phyloP scores from a whole-genome alignment of 1,140 invertebrate genomes.

The Phymastichus coffea region DNA sequence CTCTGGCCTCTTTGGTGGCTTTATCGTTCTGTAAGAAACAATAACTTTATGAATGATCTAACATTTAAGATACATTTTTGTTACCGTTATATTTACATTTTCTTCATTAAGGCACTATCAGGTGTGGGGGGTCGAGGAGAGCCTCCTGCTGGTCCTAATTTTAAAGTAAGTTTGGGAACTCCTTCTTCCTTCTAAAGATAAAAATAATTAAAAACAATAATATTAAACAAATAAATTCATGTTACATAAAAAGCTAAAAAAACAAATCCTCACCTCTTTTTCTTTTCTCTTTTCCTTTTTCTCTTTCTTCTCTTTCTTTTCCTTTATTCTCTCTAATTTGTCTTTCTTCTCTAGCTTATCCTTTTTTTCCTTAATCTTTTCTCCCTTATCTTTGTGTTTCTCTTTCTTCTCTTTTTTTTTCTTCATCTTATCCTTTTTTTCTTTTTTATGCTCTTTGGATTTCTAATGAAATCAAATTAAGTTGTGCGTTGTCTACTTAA shows the following conservation, averaged over 20 bases:
- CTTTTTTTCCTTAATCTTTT: conserved; percentile 65
- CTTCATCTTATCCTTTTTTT: conserved; percentile 71
- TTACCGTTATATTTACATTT: conserved; percentile 65
- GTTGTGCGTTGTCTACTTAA: not conserved
- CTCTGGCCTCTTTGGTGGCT: conserved; percentile 67
- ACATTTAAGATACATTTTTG: too few species aligned
- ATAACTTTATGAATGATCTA: too few species aligned
- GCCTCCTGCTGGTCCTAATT: conserved; percentile 62
- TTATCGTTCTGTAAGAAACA: conserved; percentile 63
- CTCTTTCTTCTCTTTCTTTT: conserved; percentile 59
- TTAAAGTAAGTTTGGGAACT: conserved; percentile 79
- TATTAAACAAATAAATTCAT: not conserved
- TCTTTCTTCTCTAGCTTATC: conserved; percentile 59
- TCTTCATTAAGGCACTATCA: conserved; percentile 60
- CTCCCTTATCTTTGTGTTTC: conserved; percentile 64
- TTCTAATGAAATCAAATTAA: conserved; percentile 53
- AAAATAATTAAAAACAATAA: conserved; percentile 18
- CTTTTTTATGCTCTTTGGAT: conserved; percentile 69
- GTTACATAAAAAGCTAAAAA: conserved; percentile 19
- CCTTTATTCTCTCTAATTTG: conserved; percentile 61
- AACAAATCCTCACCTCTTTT: conserved; percentile 49
- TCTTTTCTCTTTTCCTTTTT: conserved; percentile 64
- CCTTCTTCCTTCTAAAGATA: conserved; percentile 53
- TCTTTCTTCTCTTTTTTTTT: conserved; percentile 80
- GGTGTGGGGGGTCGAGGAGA: conserved; percentile 68